A percentile compares a stretch with the other conserved stretches of the same genome.
Conservation (phyloP, 2,797 vertebrate genomes). For the Odontamblyopus rebecca region DNA sequence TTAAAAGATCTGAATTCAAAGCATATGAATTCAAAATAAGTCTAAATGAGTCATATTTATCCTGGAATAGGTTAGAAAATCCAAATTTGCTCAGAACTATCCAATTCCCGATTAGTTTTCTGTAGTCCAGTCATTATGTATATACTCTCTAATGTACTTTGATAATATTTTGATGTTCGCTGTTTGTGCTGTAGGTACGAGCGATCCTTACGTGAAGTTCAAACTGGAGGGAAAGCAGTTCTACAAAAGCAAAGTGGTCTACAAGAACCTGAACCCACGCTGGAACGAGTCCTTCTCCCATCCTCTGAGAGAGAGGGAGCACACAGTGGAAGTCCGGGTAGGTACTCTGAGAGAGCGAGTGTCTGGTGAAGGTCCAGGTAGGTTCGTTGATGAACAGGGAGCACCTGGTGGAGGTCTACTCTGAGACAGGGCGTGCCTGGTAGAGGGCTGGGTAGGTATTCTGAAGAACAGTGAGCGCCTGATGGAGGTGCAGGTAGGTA, state of each 20-base stretch:
- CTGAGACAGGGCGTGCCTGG: too few species aligned
- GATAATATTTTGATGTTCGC: not conserved
- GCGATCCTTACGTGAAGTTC: constrained; percentile 96
- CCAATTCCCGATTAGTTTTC: too few species aligned
- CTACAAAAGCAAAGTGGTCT: constrained; percentile 95
- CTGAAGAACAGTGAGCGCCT: too few species aligned
- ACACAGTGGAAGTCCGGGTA: constrained; percentile 86
- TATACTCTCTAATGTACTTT: not conserved
- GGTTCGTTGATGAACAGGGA: too few species aligned
- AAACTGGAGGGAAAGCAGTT: constrained; percentile 92
- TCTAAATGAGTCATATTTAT: too few species aligned
- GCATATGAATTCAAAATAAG: too few species aligned
- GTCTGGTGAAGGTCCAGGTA: too few species aligned
- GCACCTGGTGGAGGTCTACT: too few species aligned
- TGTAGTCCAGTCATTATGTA: too few species aligned
- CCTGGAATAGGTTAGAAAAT: not conserved
- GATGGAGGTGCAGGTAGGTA: too few species aligned
- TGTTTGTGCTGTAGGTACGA: constrained; percentile 79
- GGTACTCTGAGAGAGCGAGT: not conserved
- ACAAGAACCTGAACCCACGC: constrained; percentile 90
- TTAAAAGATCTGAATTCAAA: too few species aligned
- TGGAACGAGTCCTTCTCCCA: constrained; percentile 94
- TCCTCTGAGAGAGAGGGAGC: constrained; percentile 85
- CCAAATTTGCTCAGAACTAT: not conserved
- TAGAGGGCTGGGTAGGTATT: too few species aligned